Evolutionary conservation across 1,140 invertebrate genomes (phyloP), one percentile per base, ranked within the genome.

Genomic region (Brachionus manjavacas): DNA sequence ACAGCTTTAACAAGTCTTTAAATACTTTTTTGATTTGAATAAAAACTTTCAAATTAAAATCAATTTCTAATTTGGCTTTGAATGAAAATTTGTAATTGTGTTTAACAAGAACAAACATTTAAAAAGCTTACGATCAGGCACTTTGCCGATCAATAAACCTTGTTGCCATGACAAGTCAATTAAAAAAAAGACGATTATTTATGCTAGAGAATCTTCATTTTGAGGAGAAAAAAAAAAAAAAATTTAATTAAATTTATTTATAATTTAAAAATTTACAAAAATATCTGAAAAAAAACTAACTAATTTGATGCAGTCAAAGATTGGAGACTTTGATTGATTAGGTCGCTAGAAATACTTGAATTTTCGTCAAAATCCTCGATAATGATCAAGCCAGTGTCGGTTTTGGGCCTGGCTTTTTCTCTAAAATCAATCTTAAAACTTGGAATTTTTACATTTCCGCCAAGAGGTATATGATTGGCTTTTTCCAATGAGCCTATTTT

Each of bases 361-460:
- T 79, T 28, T 60, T 79, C 76, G 9, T 79, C 76, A 60, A 28
- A 52, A 83, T 81, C 70, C 35, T 83, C 83, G 8, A 72, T 52
- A 25, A 86, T 43, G 8, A 74, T 78, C 8, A 81, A 70, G 49
- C 86, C 86, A 35, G 76, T 86, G 39, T 86, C 86, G 9, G 86
- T 86, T 79, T 85, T 95, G n/a, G 94, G 92, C 88, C 95, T 94
- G 9, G 94, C 95, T 89, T 94, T 95, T 64, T 95, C 93, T 88
- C 95, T 95, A 89, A 96, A 96, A 87, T 96, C 94, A 85, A 96
- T 89, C 88, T 96, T 96, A 2, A 95, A 92, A 0, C 93, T 93
- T 89, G 95, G 94, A 64, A 97, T 76, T 72, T 85, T 85, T 16
- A 88, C 84, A 64, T 87, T 85, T 39, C 88, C 88, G 3, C 87